These are phyloP conservation scores for Onychomys torridus DNA, from an alignment of 2,797 vertebrate species.

Conservation along the genomic window DNA sequence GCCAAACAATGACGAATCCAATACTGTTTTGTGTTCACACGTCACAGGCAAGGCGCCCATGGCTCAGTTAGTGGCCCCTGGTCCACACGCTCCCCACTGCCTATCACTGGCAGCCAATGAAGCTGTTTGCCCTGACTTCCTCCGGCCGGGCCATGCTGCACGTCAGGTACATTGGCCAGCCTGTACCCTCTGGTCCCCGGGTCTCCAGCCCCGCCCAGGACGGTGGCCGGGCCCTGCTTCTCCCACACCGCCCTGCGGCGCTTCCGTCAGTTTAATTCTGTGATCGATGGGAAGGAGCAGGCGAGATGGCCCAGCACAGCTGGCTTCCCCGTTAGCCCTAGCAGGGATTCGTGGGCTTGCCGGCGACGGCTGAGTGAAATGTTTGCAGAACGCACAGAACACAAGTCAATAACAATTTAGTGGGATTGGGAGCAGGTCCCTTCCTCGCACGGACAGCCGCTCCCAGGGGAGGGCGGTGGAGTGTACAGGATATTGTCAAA, in stretches of 20 bases:
- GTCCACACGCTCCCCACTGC: neutral
- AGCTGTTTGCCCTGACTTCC: neutral
- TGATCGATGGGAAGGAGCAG: constrained; percentile 89
- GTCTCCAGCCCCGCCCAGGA: constrained; percentile 46
- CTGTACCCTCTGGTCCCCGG: neutral
- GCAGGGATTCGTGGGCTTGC: constrained; percentile 84
- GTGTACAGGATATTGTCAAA: constrained; percentile 35
- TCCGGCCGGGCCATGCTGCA: neutral
- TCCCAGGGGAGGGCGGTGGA: constrained; percentile 72
- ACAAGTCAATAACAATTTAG: constrained; percentile 88
- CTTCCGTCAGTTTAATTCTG: constrained; percentile 87
- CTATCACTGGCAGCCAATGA: neutral
- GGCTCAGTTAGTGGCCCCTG: neutral
- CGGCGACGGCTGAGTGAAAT: constrained; percentile 83
- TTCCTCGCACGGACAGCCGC: constrained; percentile 84
- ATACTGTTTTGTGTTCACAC: neutral
- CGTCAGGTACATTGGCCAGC: neutral
- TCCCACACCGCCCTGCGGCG: constrained; percentile 64
- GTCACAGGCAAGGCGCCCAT: neutral
- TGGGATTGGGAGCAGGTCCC: constrained; percentile 86
- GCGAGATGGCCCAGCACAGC: constrained; percentile 85
- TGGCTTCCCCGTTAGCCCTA: constrained; percentile 87
- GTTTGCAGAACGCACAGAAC: constrained; percentile 86
- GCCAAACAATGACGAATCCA: neutral
- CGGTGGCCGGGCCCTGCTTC: constrained; percentile 51